Evolutionary conservation across 64 coral and sea anemone genomes (phyloP).

Genomic region (Montipora efflorescens): DNA sequence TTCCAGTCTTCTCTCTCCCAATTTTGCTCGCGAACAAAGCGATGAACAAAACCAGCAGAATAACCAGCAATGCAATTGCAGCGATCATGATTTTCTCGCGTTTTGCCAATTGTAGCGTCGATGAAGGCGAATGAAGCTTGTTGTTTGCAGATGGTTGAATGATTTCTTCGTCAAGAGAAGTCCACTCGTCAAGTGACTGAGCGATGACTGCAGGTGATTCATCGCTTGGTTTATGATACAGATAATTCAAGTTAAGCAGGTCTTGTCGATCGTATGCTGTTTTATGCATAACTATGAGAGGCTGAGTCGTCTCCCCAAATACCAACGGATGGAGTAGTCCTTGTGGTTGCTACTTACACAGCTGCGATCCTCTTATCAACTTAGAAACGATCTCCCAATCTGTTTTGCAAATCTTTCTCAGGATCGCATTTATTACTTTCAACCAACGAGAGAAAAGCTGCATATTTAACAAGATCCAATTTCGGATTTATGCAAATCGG

Average conservation of each 20-base stretch:
- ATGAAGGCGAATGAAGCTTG: not conserved
- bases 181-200: not conserved
- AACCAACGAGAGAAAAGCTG: no score
- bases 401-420: no score
- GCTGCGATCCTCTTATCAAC: not conserved
- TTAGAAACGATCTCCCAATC: no score
- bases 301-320: not conserved
- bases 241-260: not conserved
- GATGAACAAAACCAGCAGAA: slow-evolving; percentile 13
- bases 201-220: not conserved
- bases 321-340: not conserved
- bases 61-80: not conserved
- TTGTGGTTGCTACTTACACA: not conserved
- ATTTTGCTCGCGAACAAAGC: not conserved
- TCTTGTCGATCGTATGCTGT: not conserved
- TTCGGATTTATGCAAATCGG: no score
- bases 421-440: no score
- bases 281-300: not conserved
- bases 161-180: not conserved
- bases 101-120: not conserved
- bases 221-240: not conserved
- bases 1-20: not conserved
- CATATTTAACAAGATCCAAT: no score
- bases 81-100: slow-evolving; percentile 32
- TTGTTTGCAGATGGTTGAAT: not conserved